Evolutionary conservation across 1,140 invertebrate genomes (phyloP).

Genomic region (Brachionus calyciflorus): DNA sequence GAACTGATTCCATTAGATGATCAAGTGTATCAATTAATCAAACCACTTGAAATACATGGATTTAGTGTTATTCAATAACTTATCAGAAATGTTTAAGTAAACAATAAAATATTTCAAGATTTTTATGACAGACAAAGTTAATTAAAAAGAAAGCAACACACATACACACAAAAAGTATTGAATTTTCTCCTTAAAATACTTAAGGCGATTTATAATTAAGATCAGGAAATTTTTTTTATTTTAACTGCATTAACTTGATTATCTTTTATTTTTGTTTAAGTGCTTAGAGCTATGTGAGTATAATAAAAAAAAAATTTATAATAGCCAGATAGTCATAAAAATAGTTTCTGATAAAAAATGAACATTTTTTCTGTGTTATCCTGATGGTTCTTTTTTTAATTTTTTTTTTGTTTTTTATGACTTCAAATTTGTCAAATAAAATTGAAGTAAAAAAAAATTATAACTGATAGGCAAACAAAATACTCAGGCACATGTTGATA

Average conservation of each 20-base stretch:
- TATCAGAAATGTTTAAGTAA: constrained; percentile 29
- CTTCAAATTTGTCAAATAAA: too few relatives aligned
- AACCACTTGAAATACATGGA: background rate
- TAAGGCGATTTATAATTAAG: background rate
- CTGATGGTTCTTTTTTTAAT: too few relatives aligned
- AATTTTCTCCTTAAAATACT: background rate
- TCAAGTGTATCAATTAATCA: constrained; percentile 33
- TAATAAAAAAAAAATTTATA: constrained; percentile 4
- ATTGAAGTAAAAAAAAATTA: too few relatives aligned
- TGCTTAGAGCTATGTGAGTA: background rate
- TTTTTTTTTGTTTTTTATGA: too few relatives aligned
- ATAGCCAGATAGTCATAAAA: constrained; percentile 39
- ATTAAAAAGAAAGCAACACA: background rate
- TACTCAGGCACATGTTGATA: constrained; percentile 23
- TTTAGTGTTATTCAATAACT: constrained; percentile 22
- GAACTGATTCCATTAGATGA: background rate
- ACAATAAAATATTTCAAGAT: background rate
- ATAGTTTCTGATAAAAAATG: constrained; percentile 37
- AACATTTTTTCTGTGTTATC: background rate
- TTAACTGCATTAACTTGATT: constrained; percentile 1
- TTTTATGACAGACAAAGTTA: constrained; percentile 26
- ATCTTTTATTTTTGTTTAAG: background rate
- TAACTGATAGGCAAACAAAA: background rate
- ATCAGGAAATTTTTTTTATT: constrained; percentile 37
- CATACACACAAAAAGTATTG: background rate